A percentile compares a stretch with the other conserved stretches of the same genome.
These are phyloP conservation scores for Talpa occidentalis DNA, from an alignment of 2,113 vertebrate genomes.

Conservation along the genomic window DNA sequence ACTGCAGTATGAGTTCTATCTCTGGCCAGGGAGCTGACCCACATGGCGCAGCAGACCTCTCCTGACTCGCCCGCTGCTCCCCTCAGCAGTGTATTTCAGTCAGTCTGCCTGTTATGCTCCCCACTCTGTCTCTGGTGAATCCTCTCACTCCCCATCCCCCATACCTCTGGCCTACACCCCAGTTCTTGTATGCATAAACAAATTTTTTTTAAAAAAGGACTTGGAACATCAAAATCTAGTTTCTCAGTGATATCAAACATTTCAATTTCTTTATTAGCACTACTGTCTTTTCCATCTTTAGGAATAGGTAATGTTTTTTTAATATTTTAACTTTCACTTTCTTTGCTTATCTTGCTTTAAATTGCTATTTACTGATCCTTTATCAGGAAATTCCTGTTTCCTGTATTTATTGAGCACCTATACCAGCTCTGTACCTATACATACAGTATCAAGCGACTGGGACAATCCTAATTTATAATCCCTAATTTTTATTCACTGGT, in stretches of 20 bases:
- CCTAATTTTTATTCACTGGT: background rate
- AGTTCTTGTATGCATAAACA: too few species aligned
- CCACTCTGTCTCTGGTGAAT: too few species aligned
- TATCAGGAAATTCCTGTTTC: background rate
- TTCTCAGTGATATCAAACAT: background rate
- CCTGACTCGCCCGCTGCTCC: too few species aligned
- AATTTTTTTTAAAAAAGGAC: too few species aligned
- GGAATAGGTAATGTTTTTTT: background rate
- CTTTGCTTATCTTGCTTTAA: background rate
- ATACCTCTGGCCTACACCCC: too few species aligned
- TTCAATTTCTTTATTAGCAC: background rate
- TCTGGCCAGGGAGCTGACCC: too few species aligned
- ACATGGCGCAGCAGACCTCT: too few species aligned
- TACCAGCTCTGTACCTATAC: background rate
- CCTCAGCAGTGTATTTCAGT: too few species aligned
- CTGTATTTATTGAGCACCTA: background rate
- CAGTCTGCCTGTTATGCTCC: too few species aligned
- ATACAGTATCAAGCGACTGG: background rate
- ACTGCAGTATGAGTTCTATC: too few species aligned
- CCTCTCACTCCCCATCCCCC: too few species aligned
- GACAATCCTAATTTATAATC: background rate
- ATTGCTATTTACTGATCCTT: background rate
- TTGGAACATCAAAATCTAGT: background rate
- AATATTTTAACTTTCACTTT: background rate
- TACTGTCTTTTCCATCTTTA: background rate